Percentiles rank a stretch among this genome's conserved stretches.
These are phyloP conservation scores for Beaufortia kweichowensis DNA, from an alignment of 2,113 vertebrate species.

Conservation along the genomic window DNA sequence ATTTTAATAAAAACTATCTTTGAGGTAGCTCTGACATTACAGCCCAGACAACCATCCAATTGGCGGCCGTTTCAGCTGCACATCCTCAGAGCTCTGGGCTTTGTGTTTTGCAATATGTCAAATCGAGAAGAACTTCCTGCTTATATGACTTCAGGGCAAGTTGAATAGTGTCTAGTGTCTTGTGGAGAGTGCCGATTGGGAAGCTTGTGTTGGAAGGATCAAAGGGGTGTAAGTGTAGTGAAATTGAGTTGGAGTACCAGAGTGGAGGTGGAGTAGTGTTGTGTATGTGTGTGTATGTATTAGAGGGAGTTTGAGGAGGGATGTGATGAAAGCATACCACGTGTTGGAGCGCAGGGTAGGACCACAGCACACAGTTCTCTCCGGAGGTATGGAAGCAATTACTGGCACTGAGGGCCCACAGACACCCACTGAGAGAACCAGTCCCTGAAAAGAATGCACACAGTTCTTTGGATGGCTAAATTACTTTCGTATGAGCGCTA, in stretches of 20 bases:
- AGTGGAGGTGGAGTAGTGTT: slow-evolving; percentile 37
- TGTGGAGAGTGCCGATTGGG: slow-evolving; percentile 24
- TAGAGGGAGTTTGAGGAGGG: slow-evolving; percentile 63
- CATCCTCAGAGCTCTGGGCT: slow-evolving; percentile 24
- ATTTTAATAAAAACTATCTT: slow-evolving; percentile 37
- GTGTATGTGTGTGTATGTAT: slow-evolving; percentile 64
- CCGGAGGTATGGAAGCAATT: slow-evolving; percentile 89
- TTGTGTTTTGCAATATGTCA: slow-evolving; percentile 31
- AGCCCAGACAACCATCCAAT: slow-evolving; percentile 22
- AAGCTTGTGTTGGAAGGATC: slow-evolving; percentile 24
- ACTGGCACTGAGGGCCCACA: slow-evolving; percentile 82
- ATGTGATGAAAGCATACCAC: slow-evolving; percentile 66
- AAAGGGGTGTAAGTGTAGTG: slow-evolving; percentile 39
- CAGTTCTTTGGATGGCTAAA: slow-evolving; percentile 79
- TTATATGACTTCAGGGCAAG: slow-evolving; percentile 43
- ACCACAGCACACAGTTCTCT: slow-evolving; percentile 62
- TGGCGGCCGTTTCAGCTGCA: not conserved
- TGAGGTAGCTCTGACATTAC: slow-evolving; percentile 26
- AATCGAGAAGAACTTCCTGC: slow-evolving; percentile 34
- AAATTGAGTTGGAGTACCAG: slow-evolving; percentile 15
- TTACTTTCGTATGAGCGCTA: slow-evolving; percentile 80
- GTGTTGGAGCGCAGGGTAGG: slow-evolving; percentile 66
- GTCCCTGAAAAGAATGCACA: slow-evolving; percentile 70
- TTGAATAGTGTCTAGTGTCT: slow-evolving; percentile 39
- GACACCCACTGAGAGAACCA: slow-evolving; percentile 79